These are phyloP conservation scores for Globia sparganii DNA, from an alignment of 2,888 invertebrate genomes.

Conservation along the genomic window DNA sequence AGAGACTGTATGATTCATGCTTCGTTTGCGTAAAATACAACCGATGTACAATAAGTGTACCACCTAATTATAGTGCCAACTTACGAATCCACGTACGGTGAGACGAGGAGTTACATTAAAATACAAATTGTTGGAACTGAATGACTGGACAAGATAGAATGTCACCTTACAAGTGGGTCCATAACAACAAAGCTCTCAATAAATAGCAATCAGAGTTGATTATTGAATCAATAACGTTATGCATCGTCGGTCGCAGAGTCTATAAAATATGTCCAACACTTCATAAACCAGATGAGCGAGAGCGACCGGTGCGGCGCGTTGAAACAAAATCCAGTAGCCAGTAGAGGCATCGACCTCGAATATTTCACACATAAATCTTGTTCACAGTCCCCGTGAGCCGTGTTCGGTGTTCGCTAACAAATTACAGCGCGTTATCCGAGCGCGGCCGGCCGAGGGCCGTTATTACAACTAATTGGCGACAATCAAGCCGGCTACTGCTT, in stretches of 20 bases:
- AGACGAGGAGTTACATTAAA: conserved; percentile 32
- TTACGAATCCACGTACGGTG: conserved; percentile 19
- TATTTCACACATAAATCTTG: conserved; percentile 86
- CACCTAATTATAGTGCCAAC: conserved; percentile 70
- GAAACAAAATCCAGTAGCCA: conserved; percentile 69
- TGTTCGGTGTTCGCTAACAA: conserved; percentile 77
- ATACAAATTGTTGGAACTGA: conserved; percentile 28
- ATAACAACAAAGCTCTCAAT: conserved; percentile 64
- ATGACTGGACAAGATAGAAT: conserved; percentile 29
- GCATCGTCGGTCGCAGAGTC: conserved; percentile 58
- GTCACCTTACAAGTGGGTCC: conserved; percentile 33
- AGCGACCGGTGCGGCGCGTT: conserved; percentile 53
- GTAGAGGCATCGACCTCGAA: conserved; percentile 81
- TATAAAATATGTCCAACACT: conserved; percentile 72
- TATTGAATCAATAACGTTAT: conserved; percentile 68
- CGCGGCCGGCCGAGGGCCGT: conserved; percentile 78
- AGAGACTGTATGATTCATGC: conserved; percentile 75
- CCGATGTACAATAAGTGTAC: conserved; percentile 67
- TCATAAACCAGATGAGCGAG: conserved; percentile 71
- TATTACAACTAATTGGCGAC: conserved; percentile 89
- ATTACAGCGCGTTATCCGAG: conserved; percentile 82
- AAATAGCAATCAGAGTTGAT: conserved; percentile 72
- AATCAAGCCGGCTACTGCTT: conserved; percentile 84
- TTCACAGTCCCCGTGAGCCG: conserved; percentile 70
- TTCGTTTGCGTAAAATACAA: conserved; percentile 73